These are phyloP conservation scores for Ptilonorhynchus violaceus DNA, from an alignment of 2,113 vertebrate genomes.

Conservation along the genomic window DNA sequence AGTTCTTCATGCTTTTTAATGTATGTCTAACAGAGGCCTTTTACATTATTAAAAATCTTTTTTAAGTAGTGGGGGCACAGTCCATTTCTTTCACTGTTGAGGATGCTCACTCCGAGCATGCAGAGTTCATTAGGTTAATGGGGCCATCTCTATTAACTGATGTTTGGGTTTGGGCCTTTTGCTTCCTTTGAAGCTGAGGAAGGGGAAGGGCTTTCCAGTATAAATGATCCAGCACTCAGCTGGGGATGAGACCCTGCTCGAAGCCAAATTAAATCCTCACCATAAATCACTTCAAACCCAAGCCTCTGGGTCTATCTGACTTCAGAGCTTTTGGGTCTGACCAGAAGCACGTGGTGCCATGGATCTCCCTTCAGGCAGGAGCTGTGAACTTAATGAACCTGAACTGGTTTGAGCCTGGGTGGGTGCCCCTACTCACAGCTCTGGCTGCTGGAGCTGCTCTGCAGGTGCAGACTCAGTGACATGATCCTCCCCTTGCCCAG, in stretches of 20 bases:
- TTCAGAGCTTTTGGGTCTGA: background rate
- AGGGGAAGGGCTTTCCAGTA: background rate
- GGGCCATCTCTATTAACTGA: background rate
- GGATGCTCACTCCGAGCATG: background rate
- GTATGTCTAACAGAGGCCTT: background rate
- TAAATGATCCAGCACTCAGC: background rate
- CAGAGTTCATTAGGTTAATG: background rate
- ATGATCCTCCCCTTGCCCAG: rapidly evolving
- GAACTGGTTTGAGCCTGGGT: background rate
- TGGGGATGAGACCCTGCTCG: rapidly evolving
- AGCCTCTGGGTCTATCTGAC: background rate
- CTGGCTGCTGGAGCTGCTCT: rapidly evolving
- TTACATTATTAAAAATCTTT: background rate
- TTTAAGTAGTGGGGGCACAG: background rate
- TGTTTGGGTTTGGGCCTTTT: background rate
- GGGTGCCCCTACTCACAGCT: rapidly evolving
- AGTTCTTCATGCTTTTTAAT: background rate
- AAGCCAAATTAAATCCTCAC: background rate
- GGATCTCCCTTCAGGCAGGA: background rate
- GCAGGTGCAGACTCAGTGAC: rapidly evolving
- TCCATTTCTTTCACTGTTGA: background rate
- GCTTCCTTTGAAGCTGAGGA: background rate
- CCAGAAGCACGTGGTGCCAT: background rate
- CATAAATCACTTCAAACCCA: background rate
- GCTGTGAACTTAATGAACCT: rapidly evolving